Evolutionary conservation across 2,888 invertebrate genomes (phyloP), one percentile per base, ranked within the genome.

Genomic region (Bembecia ichneumoniformis): DNA sequence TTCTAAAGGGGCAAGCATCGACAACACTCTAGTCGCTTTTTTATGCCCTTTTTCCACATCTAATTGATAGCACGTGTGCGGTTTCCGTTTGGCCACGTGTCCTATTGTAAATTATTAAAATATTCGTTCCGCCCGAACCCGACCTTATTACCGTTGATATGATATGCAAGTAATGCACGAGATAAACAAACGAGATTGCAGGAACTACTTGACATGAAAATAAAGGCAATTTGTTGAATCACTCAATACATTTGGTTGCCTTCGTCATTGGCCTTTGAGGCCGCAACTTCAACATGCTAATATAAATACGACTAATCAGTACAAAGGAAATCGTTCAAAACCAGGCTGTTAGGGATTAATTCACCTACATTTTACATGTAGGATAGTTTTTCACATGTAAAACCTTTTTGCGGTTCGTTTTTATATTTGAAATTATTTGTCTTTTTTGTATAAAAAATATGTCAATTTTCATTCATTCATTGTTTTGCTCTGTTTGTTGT

Each of bases 51-150:
- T 61, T 70, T 74, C 65, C 71, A 66, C 63, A 66, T 80, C 70
- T 86, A 87, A 87, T 87, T 84, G 84, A 74, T 71, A 81, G 73
- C 86, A 87, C 86, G 86, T 86, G 86, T 71, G 74, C 62, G 52
- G 68, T 71, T 77, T 86, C 84, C 84, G 79, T 55, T 70, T 56
- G 62, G 86, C 71, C 86, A 84, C 86, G 86, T 86, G 86, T 69
- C 76, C 64, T 60, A 68, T 74, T 74, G 63, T 72, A 65, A 70
- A 68, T 70, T 78, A 82, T 80, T 76, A 75, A 77, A 78, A 72
- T 74, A 77, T 80, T 80, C 78, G 77, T 77, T 79, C 74, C 74
- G 71, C 62, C 64, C 53, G 54, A 55, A 66, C 58, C 66, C 64
- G 56, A 58, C 61, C 63, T 46, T 28, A 60, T 64, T 62, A 64